Conservation (phyloP, 2,888 invertebrate species). For the Diploptera punctata region DNA sequence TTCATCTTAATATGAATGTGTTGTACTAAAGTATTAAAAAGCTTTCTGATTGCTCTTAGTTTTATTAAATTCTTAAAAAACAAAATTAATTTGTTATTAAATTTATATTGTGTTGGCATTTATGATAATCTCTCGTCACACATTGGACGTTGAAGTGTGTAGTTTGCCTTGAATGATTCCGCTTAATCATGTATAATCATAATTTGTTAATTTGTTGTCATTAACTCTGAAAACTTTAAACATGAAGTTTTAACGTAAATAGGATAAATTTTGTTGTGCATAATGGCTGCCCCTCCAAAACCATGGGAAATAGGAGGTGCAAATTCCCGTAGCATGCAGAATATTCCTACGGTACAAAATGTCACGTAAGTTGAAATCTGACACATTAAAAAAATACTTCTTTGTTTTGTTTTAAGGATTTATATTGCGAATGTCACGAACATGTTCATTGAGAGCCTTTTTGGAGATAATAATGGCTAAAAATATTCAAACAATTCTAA, state of each 20-base stretch:
- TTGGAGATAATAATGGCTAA: no score
- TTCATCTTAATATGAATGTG: no score
- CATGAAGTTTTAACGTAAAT: not conserved
- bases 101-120: not conserved
- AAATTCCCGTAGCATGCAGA: not conserved
- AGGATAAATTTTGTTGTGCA: no score
- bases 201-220: not conserved
- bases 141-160: not conserved
- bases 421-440: no score
- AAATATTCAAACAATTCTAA: no score
- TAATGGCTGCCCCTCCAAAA: slow-evolving; percentile 52
- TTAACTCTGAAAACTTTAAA: not conserved
- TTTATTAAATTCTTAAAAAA: no score
- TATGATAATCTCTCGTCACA: not conserved
- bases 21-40: no score
- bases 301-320: slow-evolving; percentile 50
- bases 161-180: not conserved
- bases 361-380: not conserved
- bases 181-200: not conserved
- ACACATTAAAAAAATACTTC: no score
- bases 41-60: no score
- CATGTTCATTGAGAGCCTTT: no score
- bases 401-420: no score
- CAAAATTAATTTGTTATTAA: no score
- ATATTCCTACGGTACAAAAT: not conserved